Evolutionary conservation across 2,888 invertebrate species (phyloP), one percentile per base, ranked within the genome.

Genomic region (Drosophila lacicola): DNA sequence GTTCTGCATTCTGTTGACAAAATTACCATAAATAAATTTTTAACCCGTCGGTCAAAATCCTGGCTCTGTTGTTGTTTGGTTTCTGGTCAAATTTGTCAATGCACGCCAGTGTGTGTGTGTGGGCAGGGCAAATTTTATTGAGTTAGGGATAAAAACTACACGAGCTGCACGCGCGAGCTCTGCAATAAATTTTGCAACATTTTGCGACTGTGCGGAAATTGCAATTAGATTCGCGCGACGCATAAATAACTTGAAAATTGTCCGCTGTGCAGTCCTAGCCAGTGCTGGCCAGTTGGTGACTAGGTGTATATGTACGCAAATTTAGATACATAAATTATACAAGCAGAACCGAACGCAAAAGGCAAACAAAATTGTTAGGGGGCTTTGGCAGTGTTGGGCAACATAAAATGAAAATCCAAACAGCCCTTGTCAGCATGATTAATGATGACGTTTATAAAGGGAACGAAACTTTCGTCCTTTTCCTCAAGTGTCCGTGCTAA

Each of bases 381-480:
- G 65, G 33, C 54, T 50, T 50, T 67, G 71, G 54, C 17, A n/a
- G 11, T n/a, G 17, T 17, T 42, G 44, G 65, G 67, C 63, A 63
- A 53, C 73, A 65, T 61, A 82, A 80, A 84, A 85, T 84, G 85
- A 83, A 85, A 83, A 84, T 84, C 85, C 75, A 44, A 50, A 71
- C 70, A 58, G 73, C 82, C 85, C 85, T 85, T 85, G 87, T 86
- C 87, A 82, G 81, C 78, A 86, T 86, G 85, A 86, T 86, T 86
- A 86, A 86, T 86, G 85, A 86, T 86, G 85, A 80, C 87, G 87
- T 83, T 87, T 82, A 80, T 74, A 84, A 87, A 78, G 85, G 81
- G 79, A 70, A 64, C 60, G 63, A 66, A 76, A 73, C 41, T 76
- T 76, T 69, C 53, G 68, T 75, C 75, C 73, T 66, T 76, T 77